These are phyloP conservation scores for Mallotus villosus DNA, from an alignment of 2,797 vertebrate genomes.

Conservation along the genomic window DNA sequence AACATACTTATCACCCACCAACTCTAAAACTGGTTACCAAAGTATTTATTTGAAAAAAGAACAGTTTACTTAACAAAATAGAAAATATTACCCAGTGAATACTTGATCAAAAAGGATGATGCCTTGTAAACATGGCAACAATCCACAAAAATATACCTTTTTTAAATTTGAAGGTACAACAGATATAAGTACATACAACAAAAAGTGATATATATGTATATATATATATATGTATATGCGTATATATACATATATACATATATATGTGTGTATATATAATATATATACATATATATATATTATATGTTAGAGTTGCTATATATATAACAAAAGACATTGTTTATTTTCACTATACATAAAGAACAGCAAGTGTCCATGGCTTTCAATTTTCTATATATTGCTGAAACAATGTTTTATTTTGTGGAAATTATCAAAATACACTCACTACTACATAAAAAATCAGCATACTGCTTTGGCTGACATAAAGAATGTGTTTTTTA, in stretches of 20 bases:
- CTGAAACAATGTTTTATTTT: slow-evolving; percentile 77
- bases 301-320: slow-evolving; percentile 86
- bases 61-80: slow-evolving; percentile 86
- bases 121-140: slow-evolving; percentile 81
- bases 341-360: slow-evolving; percentile 84
- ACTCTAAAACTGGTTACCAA: slow-evolving; percentile 78
- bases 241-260: slow-evolving; percentile 65
- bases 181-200: slow-evolving; percentile 82
- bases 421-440: slow-evolving; percentile 81
- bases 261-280: slow-evolving; percentile 81
- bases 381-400: slow-evolving; percentile 82
- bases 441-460: slow-evolving; percentile 77
- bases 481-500: slow-evolving; percentile 89
- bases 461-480: slow-evolving; percentile 91
- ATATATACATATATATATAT: slow-evolving; percentile 79
- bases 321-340: slow-evolving; percentile 82
- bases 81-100: slow-evolving; percentile 85
- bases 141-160: slow-evolving; percentile 87
- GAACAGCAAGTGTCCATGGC: slow-evolving; percentile 86
- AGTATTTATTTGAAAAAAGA: slow-evolving; percentile 81
- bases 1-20: slow-evolving; percentile 71
- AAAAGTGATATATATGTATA: slow-evolving; percentile 78
- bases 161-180: slow-evolving; percentile 76
- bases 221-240: slow-evolving; percentile 13
- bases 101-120: slow-evolving; percentile 83